Evolutionary conservation across 2,888 invertebrate genomes (phyloP).

Genomic region (Salpingus planirostris): DNA sequence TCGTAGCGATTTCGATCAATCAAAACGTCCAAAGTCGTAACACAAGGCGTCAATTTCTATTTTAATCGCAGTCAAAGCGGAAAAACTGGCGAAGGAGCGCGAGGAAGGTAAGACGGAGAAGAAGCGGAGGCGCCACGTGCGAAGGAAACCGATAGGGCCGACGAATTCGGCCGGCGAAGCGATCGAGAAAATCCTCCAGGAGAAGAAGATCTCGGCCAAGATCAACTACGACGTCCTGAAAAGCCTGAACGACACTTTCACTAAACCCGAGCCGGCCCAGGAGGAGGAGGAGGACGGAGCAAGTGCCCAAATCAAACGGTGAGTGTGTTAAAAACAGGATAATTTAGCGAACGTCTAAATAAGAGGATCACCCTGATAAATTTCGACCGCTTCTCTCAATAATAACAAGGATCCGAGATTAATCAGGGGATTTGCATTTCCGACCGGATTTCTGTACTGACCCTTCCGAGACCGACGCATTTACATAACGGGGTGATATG

Average conservation of each 20-base stretch:
- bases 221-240: slow-evolving; percentile 96
- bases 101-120: slow-evolving; percentile 83
- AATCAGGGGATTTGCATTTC: too few species aligned
- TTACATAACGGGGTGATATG: too few species aligned
- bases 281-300: slow-evolving; percentile 17
- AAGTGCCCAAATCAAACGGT: slow-evolving; percentile 23
- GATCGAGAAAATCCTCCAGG: slow-evolving; percentile 91
- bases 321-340: slow-evolving; percentile 4
- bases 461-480: too few species aligned
- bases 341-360: background rate
- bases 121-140: slow-evolving; percentile 58
- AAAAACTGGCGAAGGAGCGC: slow-evolving; percentile 65
- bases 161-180: slow-evolving; percentile 65
- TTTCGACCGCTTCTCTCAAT: too few species aligned
- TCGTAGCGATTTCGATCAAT: slow-evolving; percentile 1
- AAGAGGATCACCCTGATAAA: too few species aligned
- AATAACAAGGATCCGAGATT: too few species aligned
- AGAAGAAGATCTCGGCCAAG: slow-evolving; percentile 92
- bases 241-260: slow-evolving; percentile 51
- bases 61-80: slow-evolving; percentile 63
- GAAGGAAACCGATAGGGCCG: slow-evolving; percentile 57
- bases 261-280: slow-evolving; percentile 27
- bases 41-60: too few species aligned
- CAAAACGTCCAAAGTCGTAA: background rate
- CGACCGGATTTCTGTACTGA: too few species aligned